Base-by-base conservation (phyloP, 2,888 invertebrate species). In the Eristalis intricaria region DNA sequence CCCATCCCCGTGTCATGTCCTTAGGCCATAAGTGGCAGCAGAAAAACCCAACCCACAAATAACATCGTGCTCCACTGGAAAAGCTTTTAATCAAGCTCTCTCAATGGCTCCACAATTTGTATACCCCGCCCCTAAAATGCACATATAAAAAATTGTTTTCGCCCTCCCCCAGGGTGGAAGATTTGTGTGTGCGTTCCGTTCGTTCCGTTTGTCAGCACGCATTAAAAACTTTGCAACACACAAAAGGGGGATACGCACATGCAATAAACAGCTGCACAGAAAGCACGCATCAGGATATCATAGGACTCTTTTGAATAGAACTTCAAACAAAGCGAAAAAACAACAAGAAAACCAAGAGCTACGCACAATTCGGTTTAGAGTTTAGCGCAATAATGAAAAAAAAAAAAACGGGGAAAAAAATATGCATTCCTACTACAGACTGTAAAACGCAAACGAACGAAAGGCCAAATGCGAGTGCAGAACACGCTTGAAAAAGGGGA, bases 321-420 rank as follows among this genome's bases (percentile, higher is more conserved):
- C 74, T 75, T 81, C 64, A 81, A 81, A 81, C 81, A 81, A 81
- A 75, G 74, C 68, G 19, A 10, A 40, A n/a, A 56, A 43, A 63
- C 60, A 68, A 68, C 74, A 73, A 60, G 65, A 70, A 71, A 40
- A 29, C 10, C 8, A 38, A 79, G 71, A 65, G 60, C 74, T 69
- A 81, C 81, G 81, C 81, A 81, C 81, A 81, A 81, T 81, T 81
- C 29, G 81, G 69, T 69, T 74, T 81, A 69, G 69, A 81, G 81
- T 81, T 81, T 75, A 81, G 80, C 23, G 66, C 73, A 80, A 80
- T 73, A 80, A 80, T 73, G 66, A 13, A 50, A 68, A 68, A 68
- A 61, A 22, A 23, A 13, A 23, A 60, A 40, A 60, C 23, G 58
- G 15, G 22, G 23, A 5, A 43, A 29, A 43, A 63, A 50, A 29